Conservation (phyloP, 2,797 vertebrate genomes). For the Pseudomugil gertrudae region DNA sequence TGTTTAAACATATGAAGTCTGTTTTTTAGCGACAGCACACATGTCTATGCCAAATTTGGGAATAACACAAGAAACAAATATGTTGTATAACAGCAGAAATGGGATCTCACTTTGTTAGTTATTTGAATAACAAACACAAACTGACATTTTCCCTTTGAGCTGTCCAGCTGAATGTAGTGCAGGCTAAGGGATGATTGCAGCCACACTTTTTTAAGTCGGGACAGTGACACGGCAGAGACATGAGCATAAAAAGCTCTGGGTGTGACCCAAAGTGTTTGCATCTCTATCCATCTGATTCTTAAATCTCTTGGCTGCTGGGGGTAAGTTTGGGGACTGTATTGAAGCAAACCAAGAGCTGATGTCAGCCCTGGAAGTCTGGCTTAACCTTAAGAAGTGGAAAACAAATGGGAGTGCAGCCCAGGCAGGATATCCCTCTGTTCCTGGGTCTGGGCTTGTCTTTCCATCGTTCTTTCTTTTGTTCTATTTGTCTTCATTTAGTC, state of each 20-base stretch:
- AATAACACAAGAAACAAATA: constrained; percentile 10
- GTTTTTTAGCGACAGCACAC: constrained; percentile 17
- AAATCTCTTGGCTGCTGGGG: constrained; percentile 30
- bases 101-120: constrained; percentile 14
- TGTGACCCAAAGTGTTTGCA: constrained; percentile 36
- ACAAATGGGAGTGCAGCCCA: constrained; percentile 50
- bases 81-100: constrained; percentile 24
- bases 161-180: constrained; percentile 33
- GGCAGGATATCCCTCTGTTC: constrained; percentile 54
- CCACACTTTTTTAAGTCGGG: constrained; percentile 48
- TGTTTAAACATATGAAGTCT: constrained; percentile 41
- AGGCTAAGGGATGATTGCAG: constrained; percentile 67
- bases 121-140: constrained; percentile 38
- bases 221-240: constrained; percentile 45
- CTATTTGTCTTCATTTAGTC: constrained; percentile 12
- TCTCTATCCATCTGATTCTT: constrained; percentile 58
- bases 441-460: constrained; percentile 35
- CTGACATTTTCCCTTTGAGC: constrained; percentile 62
- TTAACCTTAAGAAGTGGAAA: constrained; percentile 48
- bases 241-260: constrained; percentile 59
- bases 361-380: constrained; percentile 53
- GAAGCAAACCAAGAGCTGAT: constrained; percentile 43
- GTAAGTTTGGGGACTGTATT: constrained; percentile 33
- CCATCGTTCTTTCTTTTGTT: constrained; percentile 32
- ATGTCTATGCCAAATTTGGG: constrained; percentile 17